Conservation (phyloP, 2,113 vertebrate species). For the Murina feae region DNA sequence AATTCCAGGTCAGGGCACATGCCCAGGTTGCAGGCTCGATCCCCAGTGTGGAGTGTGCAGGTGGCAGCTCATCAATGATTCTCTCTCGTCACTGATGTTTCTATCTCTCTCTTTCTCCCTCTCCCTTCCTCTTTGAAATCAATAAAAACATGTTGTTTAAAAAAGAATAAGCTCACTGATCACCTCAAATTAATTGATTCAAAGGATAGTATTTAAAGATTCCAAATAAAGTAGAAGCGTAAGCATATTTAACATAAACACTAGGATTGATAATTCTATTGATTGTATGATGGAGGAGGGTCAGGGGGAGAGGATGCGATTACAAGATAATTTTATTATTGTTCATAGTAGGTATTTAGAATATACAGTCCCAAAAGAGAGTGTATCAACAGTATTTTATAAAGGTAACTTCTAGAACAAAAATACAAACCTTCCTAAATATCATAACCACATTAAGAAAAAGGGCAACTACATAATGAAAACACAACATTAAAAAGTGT, state of each 20-base stretch:
- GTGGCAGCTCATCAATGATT: too few species aligned
- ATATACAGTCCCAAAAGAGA: background rate
- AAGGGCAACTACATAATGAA: background rate
- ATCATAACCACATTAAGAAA: conserved; percentile 10
- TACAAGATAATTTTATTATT: background rate
- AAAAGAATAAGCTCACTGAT: background rate
- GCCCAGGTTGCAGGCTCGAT: too few species aligned
- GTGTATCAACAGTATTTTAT: background rate
- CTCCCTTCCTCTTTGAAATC: too few species aligned
- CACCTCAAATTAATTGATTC: background rate
- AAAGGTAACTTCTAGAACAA: conserved; percentile 19
- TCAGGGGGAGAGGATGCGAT: background rate
- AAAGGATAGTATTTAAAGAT: background rate
- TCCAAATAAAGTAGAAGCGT: background rate
- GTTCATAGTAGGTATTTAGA: background rate
- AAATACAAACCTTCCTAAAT: background rate
- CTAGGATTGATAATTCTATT: background rate
- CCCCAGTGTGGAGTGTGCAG: too few species aligned
- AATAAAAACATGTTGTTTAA: too few species aligned
- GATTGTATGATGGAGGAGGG: background rate
- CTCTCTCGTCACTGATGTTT: too few species aligned
- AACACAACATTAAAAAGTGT: background rate
- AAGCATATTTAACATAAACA: background rate
- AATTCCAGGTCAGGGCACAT: too few species aligned
- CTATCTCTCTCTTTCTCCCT: too few species aligned